These are phyloP conservation scores for Semaprochilodus insignis DNA, from an alignment of 2,797 vertebrate species.

Conservation along the genomic window DNA sequence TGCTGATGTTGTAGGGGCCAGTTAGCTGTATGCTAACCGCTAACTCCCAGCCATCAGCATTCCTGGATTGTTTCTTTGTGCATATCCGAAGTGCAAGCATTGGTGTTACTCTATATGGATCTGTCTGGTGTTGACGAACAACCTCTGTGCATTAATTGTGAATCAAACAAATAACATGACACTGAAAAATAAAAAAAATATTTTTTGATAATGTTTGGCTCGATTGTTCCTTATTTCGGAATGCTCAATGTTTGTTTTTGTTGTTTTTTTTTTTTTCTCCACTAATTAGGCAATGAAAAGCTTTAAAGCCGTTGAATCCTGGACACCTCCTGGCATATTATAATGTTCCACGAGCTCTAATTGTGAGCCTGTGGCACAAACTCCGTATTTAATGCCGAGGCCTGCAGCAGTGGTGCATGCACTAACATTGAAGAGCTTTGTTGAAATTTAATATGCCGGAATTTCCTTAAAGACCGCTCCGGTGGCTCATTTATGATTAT, in stretches of 20 bases:
- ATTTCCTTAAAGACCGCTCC: neutral
- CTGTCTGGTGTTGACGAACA: constrained; percentile 31
- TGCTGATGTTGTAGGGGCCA: neutral
- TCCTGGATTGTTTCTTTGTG: neutral
- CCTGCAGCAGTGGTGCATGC: neutral
- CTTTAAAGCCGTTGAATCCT: constrained; percentile 29
- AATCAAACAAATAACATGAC: constrained; percentile 1
- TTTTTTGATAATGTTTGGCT: constrained; percentile 38
- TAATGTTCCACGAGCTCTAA: neutral
- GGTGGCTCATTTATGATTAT: too few species aligned
- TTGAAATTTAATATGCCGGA: neutral
- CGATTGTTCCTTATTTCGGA: neutral
- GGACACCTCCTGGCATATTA: neutral
- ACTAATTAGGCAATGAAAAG: constrained; percentile 26
- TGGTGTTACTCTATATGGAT: constrained; percentile 22
- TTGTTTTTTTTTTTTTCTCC: neutral
- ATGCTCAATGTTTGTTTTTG: neutral
- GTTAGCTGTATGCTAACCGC: neutral
- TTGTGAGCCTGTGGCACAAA: neutral
- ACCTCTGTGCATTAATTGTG: constrained; percentile 44
- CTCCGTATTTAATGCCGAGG: neutral
- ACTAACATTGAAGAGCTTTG: neutral
- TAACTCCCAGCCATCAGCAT: neutral
- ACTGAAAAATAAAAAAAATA: constrained; percentile 41
- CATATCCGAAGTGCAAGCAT: neutral